Evolutionary conservation across 2,113 vertebrate species (phyloP).

Genomic region (Chloebia gouldiae): DNA sequence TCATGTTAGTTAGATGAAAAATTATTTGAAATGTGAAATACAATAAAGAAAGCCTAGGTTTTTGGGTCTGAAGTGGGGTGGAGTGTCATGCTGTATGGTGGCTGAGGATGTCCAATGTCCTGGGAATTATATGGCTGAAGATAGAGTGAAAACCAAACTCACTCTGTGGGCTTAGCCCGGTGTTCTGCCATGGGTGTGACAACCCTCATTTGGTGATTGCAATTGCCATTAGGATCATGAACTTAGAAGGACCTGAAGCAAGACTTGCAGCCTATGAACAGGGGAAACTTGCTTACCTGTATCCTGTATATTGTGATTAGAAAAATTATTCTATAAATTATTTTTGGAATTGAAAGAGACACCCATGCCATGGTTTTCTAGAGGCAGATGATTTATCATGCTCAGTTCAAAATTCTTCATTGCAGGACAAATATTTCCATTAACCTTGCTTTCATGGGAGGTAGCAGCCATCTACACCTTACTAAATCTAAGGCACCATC

Average conservation of each 20-base stretch:
- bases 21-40: neutral
- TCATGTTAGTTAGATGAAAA: neutral
- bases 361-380: neutral
- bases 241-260: neutral
- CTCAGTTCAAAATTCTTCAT: neutral
- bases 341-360: neutral
- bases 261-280: neutral
- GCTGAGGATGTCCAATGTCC: neutral
- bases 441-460: slow-evolving; percentile 28
- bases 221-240: neutral
- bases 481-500: neutral
- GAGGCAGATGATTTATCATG: fast-evolving
- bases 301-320: neutral
- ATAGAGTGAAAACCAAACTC: neutral
- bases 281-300: neutral
- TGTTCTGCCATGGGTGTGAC: neutral
- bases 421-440: neutral
- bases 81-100: neutral
- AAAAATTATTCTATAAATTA: neutral
- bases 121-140: neutral
- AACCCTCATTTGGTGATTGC: neutral
- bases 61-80: neutral
- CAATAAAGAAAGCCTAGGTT: neutral
- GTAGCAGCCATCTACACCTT: neutral
- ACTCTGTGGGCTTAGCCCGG: neutral